These are phyloP conservation scores for Rhinatrema bivittatum DNA, from an alignment of 2,797 vertebrate species.

Conservation along the genomic window DNA sequence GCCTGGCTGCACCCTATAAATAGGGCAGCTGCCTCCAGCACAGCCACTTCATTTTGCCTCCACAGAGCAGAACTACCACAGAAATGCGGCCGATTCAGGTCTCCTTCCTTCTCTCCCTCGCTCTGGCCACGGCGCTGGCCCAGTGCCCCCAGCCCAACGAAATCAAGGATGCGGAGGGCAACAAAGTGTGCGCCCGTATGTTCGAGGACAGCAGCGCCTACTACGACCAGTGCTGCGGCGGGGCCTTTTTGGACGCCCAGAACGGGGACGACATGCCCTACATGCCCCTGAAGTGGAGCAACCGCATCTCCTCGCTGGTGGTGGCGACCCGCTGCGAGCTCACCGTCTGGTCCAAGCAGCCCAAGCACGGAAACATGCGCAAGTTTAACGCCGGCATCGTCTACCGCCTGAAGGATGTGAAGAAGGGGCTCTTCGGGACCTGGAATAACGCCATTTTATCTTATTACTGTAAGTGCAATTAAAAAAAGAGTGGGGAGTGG, in stretches of 20 bases:
- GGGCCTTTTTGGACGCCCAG: constrained; percentile 15
- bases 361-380: constrained; percentile 34
- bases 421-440: constrained; percentile 33
- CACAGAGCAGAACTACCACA: no score
- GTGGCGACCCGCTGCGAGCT: constrained; percentile 50
- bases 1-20: no score
- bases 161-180: constrained; percentile 13
- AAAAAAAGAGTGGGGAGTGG: neutral
- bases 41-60: no score
- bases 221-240: constrained; percentile 54
- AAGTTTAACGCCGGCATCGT: constrained; percentile 21
- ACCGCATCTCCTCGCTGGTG: constrained; percentile 50
- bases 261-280: constrained; percentile 40
- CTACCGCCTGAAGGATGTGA: constrained; percentile 53
- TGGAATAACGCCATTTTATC: constrained; percentile 57
- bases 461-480: constrained; percentile 54
- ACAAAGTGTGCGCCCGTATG: constrained; percentile 47
- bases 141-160: constrained; percentile 32
- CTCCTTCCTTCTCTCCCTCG: neutral
- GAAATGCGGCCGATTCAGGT: no score
- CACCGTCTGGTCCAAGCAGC: constrained; percentile 41
- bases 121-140: constrained; percentile 10
- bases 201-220: constrained; percentile 51
- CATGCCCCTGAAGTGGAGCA: constrained; percentile 33
- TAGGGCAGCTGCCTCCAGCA: no score